phyloP scores from a whole-genome alignment of 2,888 invertebrate genomes.

The Melolontha melolontha region DNA sequence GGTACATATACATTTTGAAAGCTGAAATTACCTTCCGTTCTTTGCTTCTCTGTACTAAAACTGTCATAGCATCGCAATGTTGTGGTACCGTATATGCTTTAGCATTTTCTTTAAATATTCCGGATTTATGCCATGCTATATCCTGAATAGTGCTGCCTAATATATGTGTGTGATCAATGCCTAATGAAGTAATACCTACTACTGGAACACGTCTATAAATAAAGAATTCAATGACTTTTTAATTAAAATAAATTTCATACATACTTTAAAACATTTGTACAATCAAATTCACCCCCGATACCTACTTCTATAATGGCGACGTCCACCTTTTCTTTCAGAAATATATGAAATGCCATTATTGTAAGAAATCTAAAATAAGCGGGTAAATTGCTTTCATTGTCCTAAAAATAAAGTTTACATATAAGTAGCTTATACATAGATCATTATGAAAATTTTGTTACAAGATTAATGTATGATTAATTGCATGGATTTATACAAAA shows the following conservation, averaged over 20 bases:
- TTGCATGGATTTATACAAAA: background rate
- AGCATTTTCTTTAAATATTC: slow-evolving; percentile 87
- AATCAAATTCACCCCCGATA: slow-evolving; percentile 94
- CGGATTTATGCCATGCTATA: slow-evolving; percentile 96
- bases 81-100: slow-evolving; percentile 81
- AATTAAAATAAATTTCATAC: slow-evolving; percentile 22
- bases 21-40: slow-evolving; percentile 69
- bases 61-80: slow-evolving; percentile 72
- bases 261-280: slow-evolving; percentile 91
- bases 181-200: slow-evolving; percentile 91
- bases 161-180: slow-evolving; percentile 87
- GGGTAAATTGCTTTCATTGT: slow-evolving; percentile 81
- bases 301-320: slow-evolving; percentile 97
- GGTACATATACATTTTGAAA: no score
- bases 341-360: slow-evolving; percentile 89
- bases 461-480: background rate
- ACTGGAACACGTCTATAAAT: slow-evolving; percentile 79
- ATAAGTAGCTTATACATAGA: background rate
- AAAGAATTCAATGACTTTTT: background rate
- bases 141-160: slow-evolving; percentile 85
- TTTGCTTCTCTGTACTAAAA: slow-evolving; percentile 74
- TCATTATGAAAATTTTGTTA: no score
- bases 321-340: slow-evolving; percentile 86
- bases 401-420: slow-evolving; percentile 62
- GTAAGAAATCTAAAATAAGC: slow-evolving; percentile 94